These are phyloP conservation scores for Lapara coniferarum DNA, from an alignment of 2,888 invertebrate genomes.

Conservation along the genomic window DNA sequence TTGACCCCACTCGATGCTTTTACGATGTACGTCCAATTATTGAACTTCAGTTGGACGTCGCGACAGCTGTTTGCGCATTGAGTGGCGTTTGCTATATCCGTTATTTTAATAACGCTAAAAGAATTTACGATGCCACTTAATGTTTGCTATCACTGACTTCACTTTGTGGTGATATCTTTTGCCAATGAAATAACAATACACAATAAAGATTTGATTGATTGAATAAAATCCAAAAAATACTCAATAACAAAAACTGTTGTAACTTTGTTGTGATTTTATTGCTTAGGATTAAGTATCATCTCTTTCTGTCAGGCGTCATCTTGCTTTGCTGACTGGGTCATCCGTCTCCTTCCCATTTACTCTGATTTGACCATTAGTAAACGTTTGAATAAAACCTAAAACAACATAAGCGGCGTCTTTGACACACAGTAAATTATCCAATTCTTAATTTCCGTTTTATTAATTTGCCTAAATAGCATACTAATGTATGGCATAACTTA, in stretches of 20 bases:
- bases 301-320: too few relatives aligned
- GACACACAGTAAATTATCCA: background rate
- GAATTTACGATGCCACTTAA: background rate
- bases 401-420: too few relatives aligned
- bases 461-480: background rate
- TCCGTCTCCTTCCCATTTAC: too few relatives aligned
- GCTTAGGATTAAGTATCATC: too few relatives aligned
- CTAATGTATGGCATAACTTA: background rate
- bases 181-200: too few relatives aligned
- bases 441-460: background rate
- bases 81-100: background rate
- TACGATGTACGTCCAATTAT: constrained; percentile 22
- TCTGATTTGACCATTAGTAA: too few relatives aligned
- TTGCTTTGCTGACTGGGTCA: too few relatives aligned
- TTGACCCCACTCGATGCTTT: constrained; percentile 25
- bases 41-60: constrained; percentile 10
- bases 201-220: too few relatives aligned
- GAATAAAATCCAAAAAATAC: too few relatives aligned
- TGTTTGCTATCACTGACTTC: background rate
- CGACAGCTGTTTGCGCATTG: constrained; percentile 23
- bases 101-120: constrained; percentile 1
- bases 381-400: too few relatives aligned
- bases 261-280: too few relatives aligned
- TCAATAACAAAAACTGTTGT: too few relatives aligned
- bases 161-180: background rate